Evolutionary conservation across 2,888 invertebrate genomes (phyloP).

Genomic region (Tillus elongatus): DNA sequence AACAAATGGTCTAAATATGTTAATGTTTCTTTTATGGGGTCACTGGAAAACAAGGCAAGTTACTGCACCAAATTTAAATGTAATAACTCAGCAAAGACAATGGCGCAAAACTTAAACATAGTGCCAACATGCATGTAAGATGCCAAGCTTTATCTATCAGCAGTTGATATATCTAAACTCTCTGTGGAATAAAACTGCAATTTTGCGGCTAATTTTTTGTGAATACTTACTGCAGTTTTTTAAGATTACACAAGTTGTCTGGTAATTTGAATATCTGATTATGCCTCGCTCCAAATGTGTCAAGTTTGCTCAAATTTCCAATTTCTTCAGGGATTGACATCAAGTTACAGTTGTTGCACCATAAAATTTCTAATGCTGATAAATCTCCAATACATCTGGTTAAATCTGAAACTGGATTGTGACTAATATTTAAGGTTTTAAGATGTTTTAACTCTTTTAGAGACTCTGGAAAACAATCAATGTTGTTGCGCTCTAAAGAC

Average conservation of each 20-base stretch:
- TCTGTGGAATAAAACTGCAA: too few species aligned
- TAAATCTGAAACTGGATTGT: slow-evolving; percentile 52
- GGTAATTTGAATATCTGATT: slow-evolving; percentile 52
- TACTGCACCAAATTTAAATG: too few species aligned
- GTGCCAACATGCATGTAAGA: too few species aligned
- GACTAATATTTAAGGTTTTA: slow-evolving; percentile 56
- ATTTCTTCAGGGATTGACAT: slow-evolving; percentile 52
- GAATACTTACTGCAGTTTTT: slow-evolving; percentile 45
- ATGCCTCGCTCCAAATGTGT: slow-evolving; percentile 58
- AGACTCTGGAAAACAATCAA: slow-evolving; percentile 51
- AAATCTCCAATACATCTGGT: slow-evolving; percentile 53
- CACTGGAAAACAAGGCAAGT: too few species aligned
- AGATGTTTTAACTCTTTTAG: slow-evolving; percentile 51
- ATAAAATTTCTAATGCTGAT: slow-evolving; percentile 53
- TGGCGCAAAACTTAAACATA: too few species aligned
- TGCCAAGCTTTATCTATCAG: too few species aligned
- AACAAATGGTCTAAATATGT: too few species aligned
- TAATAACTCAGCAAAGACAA: too few species aligned
- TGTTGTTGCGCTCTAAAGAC: slow-evolving; percentile 57
- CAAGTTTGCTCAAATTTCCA: slow-evolving; percentile 49
- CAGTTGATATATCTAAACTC: too few species aligned
- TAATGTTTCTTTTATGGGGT: too few species aligned
- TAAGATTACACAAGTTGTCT: slow-evolving; percentile 48
- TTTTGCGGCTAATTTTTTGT: too few species aligned
- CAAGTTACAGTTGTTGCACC: slow-evolving; percentile 56